Conservation (phyloP, 2,113 vertebrate species). For the Oreocharis arfaki region DNA sequence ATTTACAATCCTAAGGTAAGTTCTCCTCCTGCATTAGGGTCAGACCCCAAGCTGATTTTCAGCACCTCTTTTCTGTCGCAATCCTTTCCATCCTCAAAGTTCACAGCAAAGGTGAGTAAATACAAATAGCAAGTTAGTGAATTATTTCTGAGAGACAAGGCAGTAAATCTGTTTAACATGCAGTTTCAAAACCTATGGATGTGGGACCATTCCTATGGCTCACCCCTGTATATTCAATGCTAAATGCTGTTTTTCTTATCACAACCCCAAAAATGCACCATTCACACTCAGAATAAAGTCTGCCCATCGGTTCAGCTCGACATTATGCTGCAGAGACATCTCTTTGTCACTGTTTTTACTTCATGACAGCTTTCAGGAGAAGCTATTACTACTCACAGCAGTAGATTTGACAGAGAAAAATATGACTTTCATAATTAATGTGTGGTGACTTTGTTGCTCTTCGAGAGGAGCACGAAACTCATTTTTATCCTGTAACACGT, state of each 20-base stretch:
- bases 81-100: background rate
- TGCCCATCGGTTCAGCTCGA: background rate
- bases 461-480: background rate
- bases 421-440: background rate
- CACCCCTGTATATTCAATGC: accelerated
- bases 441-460: background rate
- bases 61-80: background rate
- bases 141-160: background rate
- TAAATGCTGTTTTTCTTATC: background rate
- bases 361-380: background rate
- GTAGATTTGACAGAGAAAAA: background rate
- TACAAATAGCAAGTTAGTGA: background rate
- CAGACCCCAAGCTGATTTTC: background rate
- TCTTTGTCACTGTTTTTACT: background rate
- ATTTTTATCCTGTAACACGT: background rate
- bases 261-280: accelerated
- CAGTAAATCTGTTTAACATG: background rate
- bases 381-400: background rate
- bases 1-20: background rate
- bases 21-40: background rate
- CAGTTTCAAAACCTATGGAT: background rate
- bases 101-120: background rate
- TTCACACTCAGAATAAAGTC: background rate
- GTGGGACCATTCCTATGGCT: background rate
- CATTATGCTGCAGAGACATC: background rate